Conservation (phyloP, 2,797 vertebrate genomes). For the Syndactyla subalaris region DNA sequence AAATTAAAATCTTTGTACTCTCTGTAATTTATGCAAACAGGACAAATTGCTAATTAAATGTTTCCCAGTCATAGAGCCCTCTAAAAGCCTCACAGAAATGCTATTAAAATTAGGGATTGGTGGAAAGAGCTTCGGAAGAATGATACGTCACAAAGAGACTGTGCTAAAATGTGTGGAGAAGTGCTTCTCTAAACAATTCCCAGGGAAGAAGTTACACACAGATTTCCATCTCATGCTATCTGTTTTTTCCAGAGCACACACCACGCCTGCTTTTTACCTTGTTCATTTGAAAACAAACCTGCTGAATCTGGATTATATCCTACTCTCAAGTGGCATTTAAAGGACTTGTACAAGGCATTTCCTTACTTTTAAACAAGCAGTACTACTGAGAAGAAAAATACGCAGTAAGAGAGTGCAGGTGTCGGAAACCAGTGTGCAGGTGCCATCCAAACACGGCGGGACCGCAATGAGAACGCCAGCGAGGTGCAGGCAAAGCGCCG, state of each 20-base stretch:
- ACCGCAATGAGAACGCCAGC: neutral
- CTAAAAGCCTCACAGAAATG: neutral
- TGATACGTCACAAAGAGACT: neutral
- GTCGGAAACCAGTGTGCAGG: accelerated
- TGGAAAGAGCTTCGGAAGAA: neutral
- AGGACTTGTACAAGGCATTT: neutral
- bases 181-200: neutral
- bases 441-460: neutral
- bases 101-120: neutral
- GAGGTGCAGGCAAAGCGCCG: neutral
- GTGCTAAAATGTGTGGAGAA: neutral
- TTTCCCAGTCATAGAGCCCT: neutral
- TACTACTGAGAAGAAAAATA: neutral
- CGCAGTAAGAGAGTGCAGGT: too few relatives aligned
- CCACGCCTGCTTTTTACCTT: neutral
- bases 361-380: neutral
- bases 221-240: neutral
- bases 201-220: neutral
- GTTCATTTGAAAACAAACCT: neutral
- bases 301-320: neutral
- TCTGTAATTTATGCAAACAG: neutral
- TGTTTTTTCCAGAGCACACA: neutral
- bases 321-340: neutral
- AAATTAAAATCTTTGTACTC: neutral
- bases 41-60: neutral